These are phyloP conservation scores for Fragum sueziense DNA, from an alignment of 2,888 invertebrate genomes.

Conservation along the genomic window DNA sequence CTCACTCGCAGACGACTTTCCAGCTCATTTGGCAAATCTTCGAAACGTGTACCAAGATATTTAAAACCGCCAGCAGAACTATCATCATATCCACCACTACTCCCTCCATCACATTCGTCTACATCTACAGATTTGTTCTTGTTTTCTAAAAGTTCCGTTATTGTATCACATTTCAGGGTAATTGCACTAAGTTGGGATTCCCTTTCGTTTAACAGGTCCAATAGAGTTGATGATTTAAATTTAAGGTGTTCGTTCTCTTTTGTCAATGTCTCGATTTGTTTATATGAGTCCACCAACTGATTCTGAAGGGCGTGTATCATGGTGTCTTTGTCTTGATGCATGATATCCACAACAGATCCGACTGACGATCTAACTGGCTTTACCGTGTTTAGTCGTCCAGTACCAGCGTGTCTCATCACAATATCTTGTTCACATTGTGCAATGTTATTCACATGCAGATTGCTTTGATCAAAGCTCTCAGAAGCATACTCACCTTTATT, in stretches of 20 bases:
- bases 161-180: slow-evolving; percentile 14
- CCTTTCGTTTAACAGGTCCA: slow-evolving; percentile 24
- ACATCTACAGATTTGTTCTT: background rate
- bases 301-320: slow-evolving; percentile 53
- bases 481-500: background rate
- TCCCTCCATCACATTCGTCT: background rate
- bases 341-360: slow-evolving; percentile 6
- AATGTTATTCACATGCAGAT: background rate
- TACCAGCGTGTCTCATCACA: background rate
- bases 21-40: background rate
- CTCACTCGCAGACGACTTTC: background rate
- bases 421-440: background rate
- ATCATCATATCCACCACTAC: background rate
- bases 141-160: background rate
- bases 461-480: slow-evolving; percentile 25
- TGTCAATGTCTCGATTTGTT: slow-evolving; percentile 46
- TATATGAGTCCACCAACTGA: slow-evolving; percentile 61
- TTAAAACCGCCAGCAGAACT: background rate
- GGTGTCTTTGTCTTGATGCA: background rate
- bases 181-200: slow-evolving; percentile 18
- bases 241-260: slow-evolving; percentile 47
- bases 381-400: background rate
- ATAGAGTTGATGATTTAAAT: slow-evolving; percentile 40
- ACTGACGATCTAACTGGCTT: slow-evolving; percentile 7
- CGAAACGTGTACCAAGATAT: slow-evolving; percentile 10